Base-by-base conservation (phyloP, 2,888 invertebrate species). In the Machimus rusticus region DNA sequence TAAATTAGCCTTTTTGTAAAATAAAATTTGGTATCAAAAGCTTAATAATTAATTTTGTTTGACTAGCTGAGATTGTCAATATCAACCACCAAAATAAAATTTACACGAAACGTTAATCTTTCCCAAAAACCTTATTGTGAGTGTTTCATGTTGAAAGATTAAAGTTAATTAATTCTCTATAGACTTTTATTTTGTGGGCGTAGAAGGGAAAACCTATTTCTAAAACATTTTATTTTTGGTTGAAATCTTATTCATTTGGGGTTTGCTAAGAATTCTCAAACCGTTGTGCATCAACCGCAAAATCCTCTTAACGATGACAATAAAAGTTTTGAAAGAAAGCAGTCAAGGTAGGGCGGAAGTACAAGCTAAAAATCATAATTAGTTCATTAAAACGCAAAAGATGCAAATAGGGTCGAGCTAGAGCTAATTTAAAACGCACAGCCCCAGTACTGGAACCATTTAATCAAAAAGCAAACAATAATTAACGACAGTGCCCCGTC, bases 351-450 rank as follows among this genome's bases (percentile, higher is more conserved):
- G 28, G 12, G 23, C 16, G 66, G 66, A 34, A 78, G 12, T 43
- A 43, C 39, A 39, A 78, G 78, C 23, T 19, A 78, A 78, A 39
- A 19, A 43, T 34, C 19, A 76, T 76, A 37, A 37, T 76, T n/a
- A 78, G 78, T 78, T 78, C 39, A 78, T 78, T 78, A 78, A 39
- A 78, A 39, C 37, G 43, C 43, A 43, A 43, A 43, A 78, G 66
- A 78, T 78, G 78, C 39, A 78, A 78, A 78, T 78, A 34, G 12
- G 39, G 43, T 23, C 23, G 19, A 43, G 14, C n/a, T 34, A 34
- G 43, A 43, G 46, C 9, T 78, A 78, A 78, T 78, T 43, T 78
- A 78, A 39, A 78, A 37, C 43, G 43, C 39, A 37, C 78, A 34
- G 23, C 12, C 23, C 43, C 78, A 8, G 37, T 16, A 14, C n/a